phyloP scores from a whole-genome alignment of 2,113 vertebrate species.

The Bothrops jararaca region DNA sequence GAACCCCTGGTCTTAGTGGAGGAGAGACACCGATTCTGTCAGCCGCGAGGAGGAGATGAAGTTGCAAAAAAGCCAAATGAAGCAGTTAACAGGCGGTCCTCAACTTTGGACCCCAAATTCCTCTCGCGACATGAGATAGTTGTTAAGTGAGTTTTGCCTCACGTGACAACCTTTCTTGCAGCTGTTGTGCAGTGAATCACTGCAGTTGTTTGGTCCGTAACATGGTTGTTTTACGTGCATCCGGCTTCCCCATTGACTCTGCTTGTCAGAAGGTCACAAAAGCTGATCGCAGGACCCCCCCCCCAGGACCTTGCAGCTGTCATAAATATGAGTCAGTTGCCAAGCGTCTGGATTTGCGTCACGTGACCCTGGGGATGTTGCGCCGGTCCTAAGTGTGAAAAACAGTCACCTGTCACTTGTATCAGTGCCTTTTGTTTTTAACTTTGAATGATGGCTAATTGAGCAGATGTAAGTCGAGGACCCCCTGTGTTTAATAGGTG shows the following conservation, averaged over 20 bases:
- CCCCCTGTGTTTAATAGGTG: neutral
- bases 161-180: neutral
- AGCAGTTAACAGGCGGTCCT: neutral
- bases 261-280: neutral
- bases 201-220: neutral
- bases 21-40: neutral
- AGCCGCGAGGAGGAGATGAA: neutral
- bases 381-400: neutral
- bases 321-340: neutral
- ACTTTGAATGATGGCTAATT: neutral
- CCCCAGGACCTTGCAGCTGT: neutral
- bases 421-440: neutral
- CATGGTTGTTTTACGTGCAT: neutral
- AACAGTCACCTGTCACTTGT: neutral
- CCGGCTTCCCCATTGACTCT: neutral
- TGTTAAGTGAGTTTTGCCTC: neutral
- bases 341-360: neutral
- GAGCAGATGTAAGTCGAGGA: accelerated
- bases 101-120: neutral
- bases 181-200: neutral
- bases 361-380: neutral
- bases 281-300: neutral
- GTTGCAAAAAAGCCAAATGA: neutral
- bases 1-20: too few species aligned
- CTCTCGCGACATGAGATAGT: too few species aligned